Evolutionary conservation across 2,797 vertebrate genomes (phyloP), one percentile per base, ranked within the genome.

Genomic region (Pseudomugil gertrudae): DNA sequence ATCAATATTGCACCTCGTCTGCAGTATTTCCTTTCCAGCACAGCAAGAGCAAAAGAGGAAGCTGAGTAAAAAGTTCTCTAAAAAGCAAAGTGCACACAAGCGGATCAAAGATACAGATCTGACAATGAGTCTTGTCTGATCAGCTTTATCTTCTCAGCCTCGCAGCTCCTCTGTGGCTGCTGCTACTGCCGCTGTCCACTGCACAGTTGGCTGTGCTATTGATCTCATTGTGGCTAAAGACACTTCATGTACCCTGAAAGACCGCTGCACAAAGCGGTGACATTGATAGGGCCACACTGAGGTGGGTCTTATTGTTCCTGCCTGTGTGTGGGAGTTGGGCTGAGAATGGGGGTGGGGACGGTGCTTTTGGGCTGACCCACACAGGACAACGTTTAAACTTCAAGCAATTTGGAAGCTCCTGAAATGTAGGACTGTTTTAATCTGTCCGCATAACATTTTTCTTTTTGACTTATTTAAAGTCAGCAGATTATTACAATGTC

Each of bases 241-340:
- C 91, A 91, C 90, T 91, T 92, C 91, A 92, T 91, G 92, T 92
- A 92, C 86, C 84, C 90, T 93, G 91, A 93, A 92, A 91, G 92
- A 88, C 73, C 64, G 89, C 86, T 57, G 59, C 83, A 93, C 88
- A 93, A 93, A 91, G 89, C 88, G 65, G 83, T 91, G 93, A 94
- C 90, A 94, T 90, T 93, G 93, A 94, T 92, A 94, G 90, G 90
- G 80, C 89, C 90, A 90, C 90, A 88, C 87, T 58, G 91, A 92
- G 90, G 92, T 93, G 90, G 90, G 87, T 90, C 90, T 92, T 92
- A 90, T 91, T 92, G 89, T 92, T 71, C 82, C 73, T 84, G 88
- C 64, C 86, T 93, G 90, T 90, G 90, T 89, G 90, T 88, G 92
- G 86, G 90, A 87, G 86, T 80, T 68, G 75, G 75, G 67, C 84